phyloP scores from a whole-genome alignment of 2,113 vertebrate species.

The Microtus montanus region DNA sequence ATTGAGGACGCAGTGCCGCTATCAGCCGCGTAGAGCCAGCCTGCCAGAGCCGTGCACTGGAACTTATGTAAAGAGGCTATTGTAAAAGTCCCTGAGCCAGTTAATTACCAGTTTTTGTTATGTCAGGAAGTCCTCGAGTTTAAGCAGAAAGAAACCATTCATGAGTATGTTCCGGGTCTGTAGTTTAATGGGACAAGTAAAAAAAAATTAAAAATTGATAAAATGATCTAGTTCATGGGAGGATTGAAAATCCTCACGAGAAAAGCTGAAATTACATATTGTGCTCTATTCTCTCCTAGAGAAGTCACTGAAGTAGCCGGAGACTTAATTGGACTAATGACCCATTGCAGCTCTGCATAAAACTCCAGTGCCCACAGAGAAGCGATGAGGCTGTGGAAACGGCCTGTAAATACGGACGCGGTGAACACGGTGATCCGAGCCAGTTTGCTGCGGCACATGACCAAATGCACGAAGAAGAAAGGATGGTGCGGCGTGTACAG shows the following conservation, averaged over 20 bases:
- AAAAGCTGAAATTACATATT: slow-evolving; percentile 86
- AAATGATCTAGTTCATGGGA: slow-evolving; percentile 85
- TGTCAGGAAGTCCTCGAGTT: slow-evolving; percentile 88
- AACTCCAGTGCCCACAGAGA: slow-evolving; percentile 56
- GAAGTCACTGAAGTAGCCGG: slow-evolving; percentile 76
- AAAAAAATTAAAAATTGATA: slow-evolving; percentile 82
- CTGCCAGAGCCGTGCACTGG: slow-evolving; percentile 71
- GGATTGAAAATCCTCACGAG: slow-evolving; percentile 81
- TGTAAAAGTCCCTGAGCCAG: slow-evolving; percentile 86
- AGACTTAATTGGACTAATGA: slow-evolving; percentile 82
- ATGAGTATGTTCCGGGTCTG: slow-evolving; percentile 88
- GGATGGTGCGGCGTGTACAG: not conserved
- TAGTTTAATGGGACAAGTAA: slow-evolving; percentile 87
- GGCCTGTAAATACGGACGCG: slow-evolving; percentile 45
- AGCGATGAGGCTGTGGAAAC: slow-evolving; percentile 33
- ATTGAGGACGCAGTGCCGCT: slow-evolving; percentile 72
- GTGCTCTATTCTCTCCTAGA: slow-evolving; percentile 77
- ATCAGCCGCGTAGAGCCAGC: slow-evolving; percentile 78
- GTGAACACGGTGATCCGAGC: not conserved
- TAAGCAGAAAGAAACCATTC: slow-evolving; percentile 89
- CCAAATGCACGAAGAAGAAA: not conserved
- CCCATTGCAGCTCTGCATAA: slow-evolving; percentile 79
- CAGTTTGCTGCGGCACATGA: not conserved
- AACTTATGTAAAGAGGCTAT: slow-evolving; percentile 86
- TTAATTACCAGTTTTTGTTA: slow-evolving; percentile 90